Evolutionary conservation across 2,888 invertebrate species (phyloP).

Genomic region (Melanophora roralis): DNA sequence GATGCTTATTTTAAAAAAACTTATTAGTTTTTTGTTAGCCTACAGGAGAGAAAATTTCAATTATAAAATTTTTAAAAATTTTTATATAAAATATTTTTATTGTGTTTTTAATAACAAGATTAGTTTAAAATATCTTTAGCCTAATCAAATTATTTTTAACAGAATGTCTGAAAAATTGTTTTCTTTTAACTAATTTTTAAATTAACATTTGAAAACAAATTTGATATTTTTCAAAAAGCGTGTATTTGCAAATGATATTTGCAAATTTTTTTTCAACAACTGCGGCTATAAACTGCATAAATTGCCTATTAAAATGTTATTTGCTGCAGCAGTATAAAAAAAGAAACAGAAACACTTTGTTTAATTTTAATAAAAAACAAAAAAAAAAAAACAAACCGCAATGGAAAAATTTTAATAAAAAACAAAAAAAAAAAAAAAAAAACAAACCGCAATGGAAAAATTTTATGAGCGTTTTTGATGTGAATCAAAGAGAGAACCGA

Average conservation of each 20-base stretch:
- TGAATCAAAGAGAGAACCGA: not conserved
- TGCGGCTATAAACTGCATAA: constrained; percentile 25
- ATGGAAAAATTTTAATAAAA: constrained; percentile 4
- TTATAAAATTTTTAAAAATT: no score
- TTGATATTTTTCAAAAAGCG: no score
- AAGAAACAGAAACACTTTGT: not conserved
- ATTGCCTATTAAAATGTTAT: constrained; percentile 15
- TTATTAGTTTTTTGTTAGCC: no score
- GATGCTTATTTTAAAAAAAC: no score
- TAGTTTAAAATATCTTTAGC: no score
- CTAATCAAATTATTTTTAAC: no score
- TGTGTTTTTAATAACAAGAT: no score
- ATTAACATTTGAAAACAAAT: no score
- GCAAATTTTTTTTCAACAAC: constrained; percentile 26
- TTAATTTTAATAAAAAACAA: not conserved
- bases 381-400: not conserved
- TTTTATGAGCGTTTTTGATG: constrained; percentile 4
- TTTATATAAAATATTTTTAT: no score
- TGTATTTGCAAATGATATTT: constrained; percentile 6
- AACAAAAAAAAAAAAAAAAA: not conserved
- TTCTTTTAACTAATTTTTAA: no score
- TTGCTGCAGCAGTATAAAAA: constrained; percentile 10
- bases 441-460: not conserved
- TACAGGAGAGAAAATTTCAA: no score
- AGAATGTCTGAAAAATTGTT: no score